Conservation (phyloP, 2,888 invertebrate genomes). For the Noctua pronuba region DNA sequence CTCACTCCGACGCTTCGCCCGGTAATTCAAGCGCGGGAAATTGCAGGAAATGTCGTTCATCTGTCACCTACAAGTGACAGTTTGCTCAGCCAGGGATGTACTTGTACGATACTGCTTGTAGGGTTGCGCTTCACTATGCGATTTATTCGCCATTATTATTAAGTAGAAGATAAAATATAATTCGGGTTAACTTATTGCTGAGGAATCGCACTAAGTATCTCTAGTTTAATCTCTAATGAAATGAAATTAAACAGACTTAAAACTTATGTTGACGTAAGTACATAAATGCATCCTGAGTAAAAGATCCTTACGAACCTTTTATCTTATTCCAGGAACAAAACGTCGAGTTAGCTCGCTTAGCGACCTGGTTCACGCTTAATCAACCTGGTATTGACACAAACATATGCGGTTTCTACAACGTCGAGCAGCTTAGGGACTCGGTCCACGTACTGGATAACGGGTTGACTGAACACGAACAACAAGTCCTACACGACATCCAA, state of each 20-base stretch:
- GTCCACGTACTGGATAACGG: slow-evolving; percentile 92
- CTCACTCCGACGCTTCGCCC: background rate
- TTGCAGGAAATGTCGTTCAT: background rate
- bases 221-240: background rate
- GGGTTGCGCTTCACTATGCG: background rate
- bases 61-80: background rate
- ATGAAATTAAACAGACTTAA: background rate
- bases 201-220: background rate
- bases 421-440: slow-evolving; percentile 91
- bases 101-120: background rate
- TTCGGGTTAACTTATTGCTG: background rate
- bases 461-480: slow-evolving; percentile 92
- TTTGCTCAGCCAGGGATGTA: background rate
- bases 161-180: background rate
- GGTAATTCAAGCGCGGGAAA: background rate
- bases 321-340: slow-evolving; percentile 83
- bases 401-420: slow-evolving; percentile 94
- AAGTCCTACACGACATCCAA: slow-evolving; percentile 91
- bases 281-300: background rate
- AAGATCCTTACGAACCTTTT: background rate
- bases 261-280: background rate
- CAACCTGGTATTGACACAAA: slow-evolving; percentile 92
- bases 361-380: slow-evolving; percentile 92
- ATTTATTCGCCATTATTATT: background rate
- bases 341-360: slow-evolving; percentile 93